Base-by-base conservation (phyloP, 2,888 invertebrate genomes). In the Scrobipalpa atriplicella region DNA sequence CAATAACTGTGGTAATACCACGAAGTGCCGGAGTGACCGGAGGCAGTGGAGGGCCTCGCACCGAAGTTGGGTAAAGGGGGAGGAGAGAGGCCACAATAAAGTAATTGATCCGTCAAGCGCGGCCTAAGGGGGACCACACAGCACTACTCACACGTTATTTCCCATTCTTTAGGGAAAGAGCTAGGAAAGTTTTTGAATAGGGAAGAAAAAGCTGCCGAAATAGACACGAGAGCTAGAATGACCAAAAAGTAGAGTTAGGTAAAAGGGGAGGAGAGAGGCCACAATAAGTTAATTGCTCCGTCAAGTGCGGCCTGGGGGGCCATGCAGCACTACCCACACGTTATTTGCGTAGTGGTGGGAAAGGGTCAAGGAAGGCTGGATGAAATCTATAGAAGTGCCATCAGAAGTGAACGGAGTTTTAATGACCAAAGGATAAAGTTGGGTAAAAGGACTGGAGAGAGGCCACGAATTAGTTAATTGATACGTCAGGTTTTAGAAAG, bases 211-310 rank as follows among this genome's bases (percentile, higher is more conserved):
- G 11, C 6, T 19, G 21, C 3, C 19, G 3, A 16, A 16, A 47
- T n/a, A 6, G 3, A 47, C 5, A 29, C 1, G 39, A 11, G 39
- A 13, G 13, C 13, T n/a, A 43, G 5, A 43, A 43, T 13, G 10
- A 13, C 43, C 13, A 43, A 43, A 43, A 43, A 0, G 11, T 41
- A 10, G 11, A 11, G 41, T 41, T 10, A 41, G 18, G 58, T 36
- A 69, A 43, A 43, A 43, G 13, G 43, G 41, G 3, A 41, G 9
- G 41, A 41, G 41, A 41, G 8, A 73, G 76, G 76, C 77, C 76
- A 80, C 84, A 83, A 85, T 84, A 82, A 83, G 83, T 86, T 84
- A 87, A 87, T 86, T 85, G 87, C 86, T 87, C 85, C 84, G 87
- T 86, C 84, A 85, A 81, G 87, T 67, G 47, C 76, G 78, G 81